A percentile compares a stretch with the other conserved stretches of the same genome.
These are phyloP conservation scores for Xanthorhoe designata DNA, from an alignment of 2,888 invertebrate genomes.

Conservation along the genomic window DNA sequence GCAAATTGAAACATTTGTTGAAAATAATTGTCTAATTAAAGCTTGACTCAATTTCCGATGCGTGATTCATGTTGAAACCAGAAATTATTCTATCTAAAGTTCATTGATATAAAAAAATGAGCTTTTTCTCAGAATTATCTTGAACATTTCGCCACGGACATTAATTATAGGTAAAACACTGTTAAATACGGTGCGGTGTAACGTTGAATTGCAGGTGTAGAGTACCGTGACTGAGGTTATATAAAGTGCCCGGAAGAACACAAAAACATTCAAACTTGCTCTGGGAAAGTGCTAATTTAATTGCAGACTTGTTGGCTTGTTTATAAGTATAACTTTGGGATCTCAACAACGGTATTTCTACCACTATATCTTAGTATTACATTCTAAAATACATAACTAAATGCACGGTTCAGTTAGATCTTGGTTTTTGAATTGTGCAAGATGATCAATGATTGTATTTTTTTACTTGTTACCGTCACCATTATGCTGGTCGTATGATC, in stretches of 20 bases:
- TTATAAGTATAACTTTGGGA: conserved; percentile 2
- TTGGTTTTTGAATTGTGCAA: conserved; percentile 12
- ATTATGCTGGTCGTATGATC: conserved; percentile 38
- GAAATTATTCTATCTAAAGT: conserved; percentile 15
- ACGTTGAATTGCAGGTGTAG: conserved; percentile 23
- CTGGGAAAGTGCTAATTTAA: conserved; percentile 28
- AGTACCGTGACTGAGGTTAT: conserved; percentile 25
- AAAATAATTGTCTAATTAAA: conserved; percentile 65
- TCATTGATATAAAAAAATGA: conserved; percentile 17
- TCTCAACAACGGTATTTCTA: conserved; percentile 14
- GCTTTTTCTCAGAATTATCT: conserved; percentile 22
- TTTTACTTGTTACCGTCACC: conserved; percentile 41
- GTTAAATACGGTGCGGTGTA: conserved; percentile 18
- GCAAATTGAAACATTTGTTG: conserved; percentile 64
- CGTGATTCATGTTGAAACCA: conserved; percentile 18
- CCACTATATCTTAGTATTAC: conserved; percentile 1
- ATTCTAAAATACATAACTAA: conserved; percentile 10
- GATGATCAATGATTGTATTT: conserved; percentile 21
- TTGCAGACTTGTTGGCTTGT: conserved; percentile 14
- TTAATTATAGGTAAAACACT: conserved; percentile 24
- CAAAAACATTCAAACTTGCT: conserved; percentile 15
- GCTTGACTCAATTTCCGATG: conserved; percentile 57
- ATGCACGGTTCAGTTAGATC: conserved; percentile 3
- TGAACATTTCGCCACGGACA: conserved; percentile 10
- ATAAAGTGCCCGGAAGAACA: conserved; percentile 20